Evolutionary conservation across 2,797 vertebrate genomes (phyloP).

Genomic region (Pangasius larnaudii): DNA sequence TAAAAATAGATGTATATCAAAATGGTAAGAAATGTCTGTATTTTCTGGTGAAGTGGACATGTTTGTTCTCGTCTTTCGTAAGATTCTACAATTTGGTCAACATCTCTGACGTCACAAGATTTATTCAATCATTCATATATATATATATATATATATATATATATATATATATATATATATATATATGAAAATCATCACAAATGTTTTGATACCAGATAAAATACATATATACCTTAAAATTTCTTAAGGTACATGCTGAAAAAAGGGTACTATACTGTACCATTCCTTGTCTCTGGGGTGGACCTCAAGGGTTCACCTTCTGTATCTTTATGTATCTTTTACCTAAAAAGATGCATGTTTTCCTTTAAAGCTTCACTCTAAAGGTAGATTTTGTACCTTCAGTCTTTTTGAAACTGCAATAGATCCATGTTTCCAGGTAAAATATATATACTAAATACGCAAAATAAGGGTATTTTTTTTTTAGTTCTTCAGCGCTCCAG

Average conservation of each 20-base stretch:
- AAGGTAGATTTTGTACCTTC: neutral
- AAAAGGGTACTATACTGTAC: neutral
- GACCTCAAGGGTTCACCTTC: neutral
- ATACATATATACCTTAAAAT: neutral
- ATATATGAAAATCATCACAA: neutral
- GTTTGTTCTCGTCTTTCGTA: too few species aligned
- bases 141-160: too few species aligned
- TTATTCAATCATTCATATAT: neutral
- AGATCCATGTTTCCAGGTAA: neutral
- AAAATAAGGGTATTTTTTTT: neutral
- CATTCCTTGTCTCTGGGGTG: neutral
- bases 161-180: too few species aligned
- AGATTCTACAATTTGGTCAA: neutral
- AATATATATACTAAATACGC: neutral
- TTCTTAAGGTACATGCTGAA: neutral
- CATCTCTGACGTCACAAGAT: neutral
- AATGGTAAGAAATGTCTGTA: too few species aligned
- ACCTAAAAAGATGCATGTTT: neutral
- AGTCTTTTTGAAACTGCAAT: too few species aligned
- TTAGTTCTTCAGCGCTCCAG: neutral
- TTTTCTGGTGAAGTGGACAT: too few species aligned
- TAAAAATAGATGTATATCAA: too few species aligned
- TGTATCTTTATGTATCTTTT: neutral
- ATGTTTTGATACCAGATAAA: neutral
- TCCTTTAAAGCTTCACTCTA: neutral